Percentiles rank a stretch among this genome's conserved stretches.
Conservation (phyloP, 1,140 invertebrate genomes). For the Epicauta chinensis region DNA sequence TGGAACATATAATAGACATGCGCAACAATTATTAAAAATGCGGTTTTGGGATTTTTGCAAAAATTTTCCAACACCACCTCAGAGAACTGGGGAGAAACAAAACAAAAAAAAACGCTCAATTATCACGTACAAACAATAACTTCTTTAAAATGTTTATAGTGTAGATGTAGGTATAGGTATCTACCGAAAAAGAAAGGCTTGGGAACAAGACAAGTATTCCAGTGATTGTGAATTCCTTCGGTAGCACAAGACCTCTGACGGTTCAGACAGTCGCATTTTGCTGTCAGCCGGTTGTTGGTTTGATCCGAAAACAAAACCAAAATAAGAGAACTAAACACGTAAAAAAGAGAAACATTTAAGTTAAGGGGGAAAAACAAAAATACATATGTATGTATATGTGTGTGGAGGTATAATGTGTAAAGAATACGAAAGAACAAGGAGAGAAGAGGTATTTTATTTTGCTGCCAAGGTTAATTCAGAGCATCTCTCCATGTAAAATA, state of each 20-base stretch:
- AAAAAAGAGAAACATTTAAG: conserved; percentile 11
- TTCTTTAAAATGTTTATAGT: no score
- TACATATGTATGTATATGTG: no score
- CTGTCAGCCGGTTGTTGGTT: conserved; percentile 30
- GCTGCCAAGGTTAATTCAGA: conserved; percentile 39
- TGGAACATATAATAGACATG: no score
- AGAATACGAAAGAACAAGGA: neutral
- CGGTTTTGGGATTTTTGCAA: neutral
- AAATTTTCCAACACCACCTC: no score
- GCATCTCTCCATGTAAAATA: conserved; percentile 35
- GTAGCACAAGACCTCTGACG: conserved; percentile 19
- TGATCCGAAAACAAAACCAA: neutral
- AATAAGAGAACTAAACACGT: neutral
- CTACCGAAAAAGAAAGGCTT: conserved; percentile 17
- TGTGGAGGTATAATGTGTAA: no score
- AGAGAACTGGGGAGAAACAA: neutral
- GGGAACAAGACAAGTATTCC: conserved; percentile 34
- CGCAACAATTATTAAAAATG: neutral
- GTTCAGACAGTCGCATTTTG: conserved; percentile 38
- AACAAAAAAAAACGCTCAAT: neutral
- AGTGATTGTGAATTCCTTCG: conserved; percentile 36
- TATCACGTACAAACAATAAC: neutral
- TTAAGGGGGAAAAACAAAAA: neutral
- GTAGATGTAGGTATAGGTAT: neutral
- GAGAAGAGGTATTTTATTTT: conserved; percentile 35